These are phyloP conservation scores for Hetaerina americana DNA, from an alignment of 1,140 invertebrate genomes.

Conservation along the genomic window DNA sequence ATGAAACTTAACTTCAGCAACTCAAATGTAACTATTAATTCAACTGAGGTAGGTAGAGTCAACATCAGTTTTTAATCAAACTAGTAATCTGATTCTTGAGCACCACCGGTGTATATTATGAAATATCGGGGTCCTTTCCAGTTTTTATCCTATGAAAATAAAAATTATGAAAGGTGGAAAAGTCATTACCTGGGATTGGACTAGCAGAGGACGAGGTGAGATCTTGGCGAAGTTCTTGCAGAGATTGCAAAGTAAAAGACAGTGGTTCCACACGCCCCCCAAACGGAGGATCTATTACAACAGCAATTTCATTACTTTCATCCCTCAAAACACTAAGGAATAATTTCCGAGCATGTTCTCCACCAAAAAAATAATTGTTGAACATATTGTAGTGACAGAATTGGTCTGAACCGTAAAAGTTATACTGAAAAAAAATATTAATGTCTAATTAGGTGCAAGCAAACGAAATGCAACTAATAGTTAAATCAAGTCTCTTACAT, in stretches of 20 bases:
- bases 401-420: conserved; percentile 50
- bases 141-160: no score
- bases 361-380: conserved; percentile 72
- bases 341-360: conserved; percentile 32
- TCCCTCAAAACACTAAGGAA: conserved; percentile 46
- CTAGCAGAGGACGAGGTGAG: conserved; percentile 31
- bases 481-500: no score
- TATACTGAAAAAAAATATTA: conserved; percentile 33
- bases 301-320: conserved; percentile 38
- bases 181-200: background rate
- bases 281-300: conserved; percentile 84
- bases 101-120: no score
- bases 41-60: no score
- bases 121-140: no score
- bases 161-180: no score
- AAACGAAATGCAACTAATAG: no score
- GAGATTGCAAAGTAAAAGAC: conserved; percentile 47
- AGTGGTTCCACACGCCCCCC: conserved; percentile 72
- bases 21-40: no score
- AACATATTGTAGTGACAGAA: conserved; percentile 80
- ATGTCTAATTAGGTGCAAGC: background rate
- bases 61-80: no score
- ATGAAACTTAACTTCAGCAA: no score
- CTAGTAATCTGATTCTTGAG: no score
- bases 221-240: conserved; percentile 40